Evolutionary conservation across 2,888 invertebrate genomes (phyloP).

Genomic region (Nemapogon koenigi): DNA sequence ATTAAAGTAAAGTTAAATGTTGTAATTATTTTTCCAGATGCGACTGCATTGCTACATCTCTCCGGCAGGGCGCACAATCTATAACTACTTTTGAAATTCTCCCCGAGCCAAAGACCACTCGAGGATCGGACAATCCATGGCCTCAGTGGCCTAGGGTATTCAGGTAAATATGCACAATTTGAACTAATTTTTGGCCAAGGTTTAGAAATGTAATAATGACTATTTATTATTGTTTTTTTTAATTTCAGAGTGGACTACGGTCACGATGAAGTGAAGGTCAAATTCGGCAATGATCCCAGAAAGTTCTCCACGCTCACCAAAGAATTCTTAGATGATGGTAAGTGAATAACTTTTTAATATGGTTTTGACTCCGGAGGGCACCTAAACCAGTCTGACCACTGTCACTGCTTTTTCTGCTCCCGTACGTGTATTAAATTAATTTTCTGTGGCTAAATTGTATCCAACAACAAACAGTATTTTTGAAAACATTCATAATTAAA

Average conservation of each 20-base stretch:
- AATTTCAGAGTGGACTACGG: conserved; percentile 89
- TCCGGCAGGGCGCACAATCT: conserved; percentile 89
- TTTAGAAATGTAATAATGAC: too few species aligned
- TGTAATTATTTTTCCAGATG: conserved; percentile 55
- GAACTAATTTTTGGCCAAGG: too few species aligned
- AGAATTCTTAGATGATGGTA: conserved; percentile 91
- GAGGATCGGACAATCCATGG: conserved; percentile 95
- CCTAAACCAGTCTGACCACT: too few species aligned
- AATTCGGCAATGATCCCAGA: conserved; percentile 91
- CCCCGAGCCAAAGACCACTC: conserved; percentile 83
- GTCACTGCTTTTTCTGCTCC: too few species aligned
- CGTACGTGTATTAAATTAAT: too few species aligned
- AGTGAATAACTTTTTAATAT: too few species aligned
- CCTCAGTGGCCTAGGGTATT: conserved; percentile 98
- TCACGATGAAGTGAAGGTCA: conserved; percentile 94
- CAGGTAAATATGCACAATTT: conserved; percentile 58
- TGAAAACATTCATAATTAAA: too few species aligned
- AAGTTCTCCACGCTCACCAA: conserved; percentile 93
- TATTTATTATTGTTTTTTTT: conserved; percentile 2
- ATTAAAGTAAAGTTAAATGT: too few species aligned
- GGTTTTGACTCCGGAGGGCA: too few species aligned
- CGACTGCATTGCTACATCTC: conserved; percentile 97
- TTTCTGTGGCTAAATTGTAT: too few species aligned
- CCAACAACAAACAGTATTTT: too few species aligned
- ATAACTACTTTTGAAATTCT: conserved; percentile 98